phyloP scores from a whole-genome alignment of 2,797 vertebrate genomes.

The Emydoidea blandingii region DNA sequence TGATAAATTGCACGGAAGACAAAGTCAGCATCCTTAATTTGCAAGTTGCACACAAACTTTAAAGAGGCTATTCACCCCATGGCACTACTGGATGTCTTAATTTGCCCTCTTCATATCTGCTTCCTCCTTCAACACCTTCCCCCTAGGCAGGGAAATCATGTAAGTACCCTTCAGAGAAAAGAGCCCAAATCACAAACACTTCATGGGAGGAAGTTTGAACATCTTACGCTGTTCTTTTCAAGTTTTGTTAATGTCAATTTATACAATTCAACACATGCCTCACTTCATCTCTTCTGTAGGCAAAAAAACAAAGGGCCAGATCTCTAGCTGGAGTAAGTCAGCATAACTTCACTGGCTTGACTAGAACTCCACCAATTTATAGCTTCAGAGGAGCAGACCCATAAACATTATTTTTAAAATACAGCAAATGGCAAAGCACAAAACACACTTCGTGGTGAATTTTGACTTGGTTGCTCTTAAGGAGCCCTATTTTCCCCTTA shows the following conservation, averaged over 20 bases:
- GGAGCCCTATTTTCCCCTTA: background rate
- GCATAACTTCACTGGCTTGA: background rate
- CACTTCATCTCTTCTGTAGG: background rate
- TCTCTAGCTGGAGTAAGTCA: background rate
- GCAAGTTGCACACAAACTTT: background rate
- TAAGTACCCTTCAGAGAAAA: constrained; percentile 1
- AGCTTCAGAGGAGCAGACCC: background rate
- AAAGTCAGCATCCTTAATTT: background rate
- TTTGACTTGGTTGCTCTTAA: background rate
- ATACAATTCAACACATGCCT: background rate
- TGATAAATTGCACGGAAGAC: background rate
- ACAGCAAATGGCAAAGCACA: rapidly evolving
- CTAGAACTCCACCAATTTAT: background rate
- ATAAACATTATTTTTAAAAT: background rate
- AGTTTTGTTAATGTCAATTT: background rate
- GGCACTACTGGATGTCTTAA: background rate
- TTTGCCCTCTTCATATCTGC: background rate
- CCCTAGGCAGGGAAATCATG: background rate
- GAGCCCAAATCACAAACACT: constrained; percentile 12
- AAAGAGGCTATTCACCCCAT: background rate
- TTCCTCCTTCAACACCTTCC: constrained; percentile 4
- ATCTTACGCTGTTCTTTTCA: background rate
- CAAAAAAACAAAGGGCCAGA: background rate
- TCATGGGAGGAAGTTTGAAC: background rate
- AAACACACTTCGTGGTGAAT: rapidly evolving